phyloP scores from a whole-genome alignment of 1,140 invertebrate species.

The Drosophila repletoides region DNA sequence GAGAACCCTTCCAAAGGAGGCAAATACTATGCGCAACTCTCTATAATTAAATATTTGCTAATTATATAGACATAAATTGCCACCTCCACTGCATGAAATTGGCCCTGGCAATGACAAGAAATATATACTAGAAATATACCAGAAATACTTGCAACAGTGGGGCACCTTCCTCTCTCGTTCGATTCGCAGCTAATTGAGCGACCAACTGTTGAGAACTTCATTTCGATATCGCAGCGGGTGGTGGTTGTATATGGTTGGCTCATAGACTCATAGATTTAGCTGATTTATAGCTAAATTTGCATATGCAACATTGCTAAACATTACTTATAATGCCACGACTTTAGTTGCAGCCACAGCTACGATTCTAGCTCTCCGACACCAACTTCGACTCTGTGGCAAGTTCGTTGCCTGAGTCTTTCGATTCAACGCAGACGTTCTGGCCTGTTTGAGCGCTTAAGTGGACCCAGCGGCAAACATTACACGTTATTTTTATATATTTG shows the following conservation, averaged over 20 bases:
- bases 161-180: constrained; percentile 20
- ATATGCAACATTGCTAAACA: constrained; percentile 43
- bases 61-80: constrained; percentile 60
- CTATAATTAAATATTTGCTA: constrained; percentile 79
- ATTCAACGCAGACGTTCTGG: constrained; percentile 69
- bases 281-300: constrained; percentile 79
- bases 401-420: constrained; percentile 81
- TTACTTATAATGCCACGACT: constrained; percentile 28
- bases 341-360: neutral
- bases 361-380: neutral
- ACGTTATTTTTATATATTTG: no score
- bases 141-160: constrained; percentile 8
- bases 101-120: constrained; percentile 39
- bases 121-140: no score
- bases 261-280: constrained; percentile 36
- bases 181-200: constrained; percentile 59
- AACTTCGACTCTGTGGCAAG: constrained; percentile 23
- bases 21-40: constrained; percentile 63
- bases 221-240: constrained; percentile 66
- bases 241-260: neutral
- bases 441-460: constrained; percentile 76
- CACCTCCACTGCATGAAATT: constrained; percentile 23
- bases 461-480: constrained; percentile 15
- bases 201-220: constrained; percentile 64
- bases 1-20: constrained; percentile 48